Base-by-base conservation (phyloP, 2,113 vertebrate species). In the Crocuta crocuta region DNA sequence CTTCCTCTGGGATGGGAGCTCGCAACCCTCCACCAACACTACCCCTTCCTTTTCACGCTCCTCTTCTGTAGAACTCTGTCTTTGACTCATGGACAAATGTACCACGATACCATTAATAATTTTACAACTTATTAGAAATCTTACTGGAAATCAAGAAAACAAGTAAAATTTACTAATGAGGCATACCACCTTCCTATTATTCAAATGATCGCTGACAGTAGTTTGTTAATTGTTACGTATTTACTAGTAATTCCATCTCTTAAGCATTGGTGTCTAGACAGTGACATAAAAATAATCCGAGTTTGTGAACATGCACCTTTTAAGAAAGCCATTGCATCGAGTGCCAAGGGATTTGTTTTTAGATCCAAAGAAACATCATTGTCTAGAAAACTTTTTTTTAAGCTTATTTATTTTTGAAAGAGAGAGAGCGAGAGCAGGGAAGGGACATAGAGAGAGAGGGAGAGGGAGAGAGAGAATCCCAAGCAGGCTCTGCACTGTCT, bases 131-230 rank as follows among this genome's bases (percentile, higher is more conserved):
- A 70, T 48, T 39, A 96, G 61, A 90, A 66, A 45, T 87, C 39
- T 78, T 79, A n/a, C 28, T 33, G 89, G 85, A 94, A 85, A 95
- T 86, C 70, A 87, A 55, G 79, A 86, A 96, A 91, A 87, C 21
- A 84, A 74, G 43, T 23, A 48, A 35, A 48, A 73, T 48, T 48
- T 24, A 70, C 80, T 58, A 63, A 35, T 33, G 79, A 58, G 61
- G 43, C 24, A 0, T 4, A 79, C 33, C 39, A 4, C 53, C 31
- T 90, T 53, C 8, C 70, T 94, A 39, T 58, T 61, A 70, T 3
- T 70, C 17, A 66, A 73, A 84, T 13, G 45, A 71, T 65, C 39
- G 12, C 31, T 53, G 39, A 33, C 50, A 94, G n/a, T 16, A 63
- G n/a, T 28, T 71, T 58, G 10, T 81, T 65, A 80, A 63, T 84